A percentile compares a stretch with the other conserved stretches of the same genome.
phyloP scores from a whole-genome alignment of 2,797 vertebrate genomes.

The Cephalopachus bancanus region DNA sequence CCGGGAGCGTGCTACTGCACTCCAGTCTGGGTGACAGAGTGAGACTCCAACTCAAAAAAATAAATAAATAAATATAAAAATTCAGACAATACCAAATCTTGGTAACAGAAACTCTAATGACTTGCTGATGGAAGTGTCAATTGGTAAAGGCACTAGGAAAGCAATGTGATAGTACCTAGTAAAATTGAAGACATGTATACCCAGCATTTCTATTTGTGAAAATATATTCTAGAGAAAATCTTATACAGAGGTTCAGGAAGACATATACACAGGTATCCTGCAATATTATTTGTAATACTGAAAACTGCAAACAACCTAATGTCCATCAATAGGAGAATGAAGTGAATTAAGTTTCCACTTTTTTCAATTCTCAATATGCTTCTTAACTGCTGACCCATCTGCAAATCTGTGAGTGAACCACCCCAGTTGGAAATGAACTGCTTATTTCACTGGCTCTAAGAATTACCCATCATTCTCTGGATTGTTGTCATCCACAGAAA shows the following conservation, averaged over 20 bases:
- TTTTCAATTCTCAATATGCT: constrained; percentile 52
- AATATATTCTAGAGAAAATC: constrained; percentile 58
- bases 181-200: constrained; percentile 5
- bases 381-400: constrained; percentile 32
- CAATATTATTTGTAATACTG: constrained; percentile 43
- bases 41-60: too few relatives aligned
- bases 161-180: constrained; percentile 13
- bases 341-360: constrained; percentile 21
- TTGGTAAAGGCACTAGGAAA: not conserved
- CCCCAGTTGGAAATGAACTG: constrained; percentile 30
- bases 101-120: not conserved
- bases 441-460: constrained; percentile 47
- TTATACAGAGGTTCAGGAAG: not conserved
- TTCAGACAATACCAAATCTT: not conserved
- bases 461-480: constrained; percentile 45
- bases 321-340: constrained; percentile 5
- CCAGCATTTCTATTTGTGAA: constrained; percentile 9
- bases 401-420: constrained; percentile 28
- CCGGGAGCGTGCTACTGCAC: too few relatives aligned
- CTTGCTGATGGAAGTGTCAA: not conserved
- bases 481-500: constrained; percentile 57
- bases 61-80: not conserved
- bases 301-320: constrained; percentile 19
- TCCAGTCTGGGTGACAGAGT: too few relatives aligned
- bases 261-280: not conserved